Conservation (phyloP, 2,888 invertebrate species). For the Meliscaeva auricollis region DNA sequence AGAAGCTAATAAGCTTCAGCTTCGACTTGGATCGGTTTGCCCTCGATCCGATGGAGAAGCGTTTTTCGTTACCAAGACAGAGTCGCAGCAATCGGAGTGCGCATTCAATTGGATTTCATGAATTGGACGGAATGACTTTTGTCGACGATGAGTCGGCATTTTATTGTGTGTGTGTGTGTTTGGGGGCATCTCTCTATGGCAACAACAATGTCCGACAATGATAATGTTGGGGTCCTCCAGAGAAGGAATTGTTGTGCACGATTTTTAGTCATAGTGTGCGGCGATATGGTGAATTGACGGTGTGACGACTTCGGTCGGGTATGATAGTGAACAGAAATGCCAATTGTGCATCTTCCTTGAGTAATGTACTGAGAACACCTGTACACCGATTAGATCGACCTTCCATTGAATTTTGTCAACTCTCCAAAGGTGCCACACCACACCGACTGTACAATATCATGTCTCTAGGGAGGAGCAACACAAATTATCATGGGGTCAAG, state of each 20-base stretch:
- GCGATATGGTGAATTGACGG: conserved; percentile 4
- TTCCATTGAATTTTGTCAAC: conserved; percentile 58
- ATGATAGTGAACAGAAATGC: conserved; percentile 29
- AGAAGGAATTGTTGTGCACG: conserved; percentile 71
- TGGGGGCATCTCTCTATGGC: conserved; percentile 51
- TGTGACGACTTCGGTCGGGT: conserved; percentile 30
- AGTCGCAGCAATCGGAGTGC: background rate
- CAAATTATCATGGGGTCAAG: conserved; percentile 67
- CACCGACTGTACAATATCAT: background rate
- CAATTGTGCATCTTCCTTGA: conserved; percentile 69
- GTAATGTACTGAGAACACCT: conserved; percentile 71
- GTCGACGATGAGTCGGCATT: conserved; percentile 41
- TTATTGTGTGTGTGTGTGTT: conserved; percentile 42
- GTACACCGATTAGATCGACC: conserved; percentile 44
- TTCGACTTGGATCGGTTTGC: conserved; percentile 54
- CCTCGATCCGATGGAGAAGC: conserved; percentile 60
- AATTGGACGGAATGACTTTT: conserved; percentile 64
- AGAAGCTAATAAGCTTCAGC: conserved; percentile 72
- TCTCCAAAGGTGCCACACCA: conserved; percentile 44
- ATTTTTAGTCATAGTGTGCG: conserved; percentile 56
- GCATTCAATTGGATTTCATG: conserved; percentile 69
- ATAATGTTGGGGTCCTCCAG: conserved; percentile 53
- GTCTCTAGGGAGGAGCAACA: conserved; percentile 14
- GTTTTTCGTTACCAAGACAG: background rate
- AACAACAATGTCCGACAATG: conserved; percentile 53